phyloP scores from a whole-genome alignment of 2,888 invertebrate species.

The Heliconius sara region DNA sequence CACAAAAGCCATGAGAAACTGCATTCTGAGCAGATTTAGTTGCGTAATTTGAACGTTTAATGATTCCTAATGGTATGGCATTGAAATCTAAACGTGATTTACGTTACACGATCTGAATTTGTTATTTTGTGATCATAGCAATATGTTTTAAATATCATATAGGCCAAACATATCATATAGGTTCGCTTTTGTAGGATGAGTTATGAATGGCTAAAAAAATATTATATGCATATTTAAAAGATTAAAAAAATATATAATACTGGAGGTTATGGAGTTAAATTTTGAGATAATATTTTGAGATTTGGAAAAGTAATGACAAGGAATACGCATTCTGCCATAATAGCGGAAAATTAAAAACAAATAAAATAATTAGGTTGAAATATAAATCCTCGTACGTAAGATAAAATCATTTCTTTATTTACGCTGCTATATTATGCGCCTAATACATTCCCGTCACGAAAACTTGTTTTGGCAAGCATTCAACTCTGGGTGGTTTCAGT shows the following conservation, averaged over 20 bases:
- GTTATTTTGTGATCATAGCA: neutral
- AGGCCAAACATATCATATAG: neutral
- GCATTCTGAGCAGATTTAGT: constrained; percentile 46
- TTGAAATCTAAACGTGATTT: neutral
- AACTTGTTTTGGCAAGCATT: constrained; percentile 64
- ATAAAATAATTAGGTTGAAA: neutral
- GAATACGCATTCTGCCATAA: neutral
- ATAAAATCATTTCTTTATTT: constrained; percentile 18
- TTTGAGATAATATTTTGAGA: neutral
- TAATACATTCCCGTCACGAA: constrained; percentile 57
- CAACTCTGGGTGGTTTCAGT: constrained; percentile 66
- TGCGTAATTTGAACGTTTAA: constrained; percentile 41
- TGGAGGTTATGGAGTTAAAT: neutral
- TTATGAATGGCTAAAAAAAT: neutral
- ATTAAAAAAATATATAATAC: neutral
- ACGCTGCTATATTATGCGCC: constrained; percentile 12
- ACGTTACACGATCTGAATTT: neutral
- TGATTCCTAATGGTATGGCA: constrained; percentile 24
- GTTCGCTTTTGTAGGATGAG: neutral
- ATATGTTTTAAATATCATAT: neutral
- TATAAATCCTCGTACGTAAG: constrained; percentile 1
- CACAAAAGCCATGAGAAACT: constrained; percentile 48
- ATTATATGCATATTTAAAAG: neutral
- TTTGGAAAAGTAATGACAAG: neutral
- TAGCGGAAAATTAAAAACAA: no score